A percentile compares a stretch with the other conserved stretches of the same genome.
Evolutionary conservation across 2,113 vertebrate species (phyloP).

Genomic region (Talpa occidentalis): DNA sequence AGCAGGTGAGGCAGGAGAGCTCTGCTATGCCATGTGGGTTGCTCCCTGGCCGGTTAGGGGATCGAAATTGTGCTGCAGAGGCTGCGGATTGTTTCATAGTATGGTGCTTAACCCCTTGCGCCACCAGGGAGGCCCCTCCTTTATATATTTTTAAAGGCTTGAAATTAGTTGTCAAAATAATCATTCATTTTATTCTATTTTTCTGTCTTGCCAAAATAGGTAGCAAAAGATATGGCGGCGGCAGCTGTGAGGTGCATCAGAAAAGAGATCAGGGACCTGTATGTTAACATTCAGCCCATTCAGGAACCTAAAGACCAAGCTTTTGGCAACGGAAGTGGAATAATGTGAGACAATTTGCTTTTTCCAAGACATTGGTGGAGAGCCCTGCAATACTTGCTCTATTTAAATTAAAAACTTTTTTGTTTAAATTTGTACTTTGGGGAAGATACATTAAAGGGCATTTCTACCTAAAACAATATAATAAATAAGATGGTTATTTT

Average conservation of each 20-base stretch:
- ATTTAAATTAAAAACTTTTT: not conserved
- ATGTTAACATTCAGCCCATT: slow-evolving; percentile 93
- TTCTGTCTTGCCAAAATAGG: slow-evolving; percentile 83
- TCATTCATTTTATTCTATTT: slow-evolving; percentile 11
- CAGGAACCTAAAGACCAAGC: slow-evolving; percentile 93
- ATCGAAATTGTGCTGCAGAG: no score
- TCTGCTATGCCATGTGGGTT: no score
- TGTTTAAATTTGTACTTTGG: slow-evolving; percentile 18
- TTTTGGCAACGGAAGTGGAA: slow-evolving; percentile 94
- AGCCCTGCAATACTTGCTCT: not conserved
- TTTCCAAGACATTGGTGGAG: not conserved
- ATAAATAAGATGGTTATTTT: not conserved
- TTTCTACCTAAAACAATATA: not conserved
- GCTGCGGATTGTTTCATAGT: no score
- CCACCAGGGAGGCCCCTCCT: no score
- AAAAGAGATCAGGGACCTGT: slow-evolving; percentile 95
- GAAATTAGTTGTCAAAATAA: slow-evolving; percentile 36
- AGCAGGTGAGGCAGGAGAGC: no score
- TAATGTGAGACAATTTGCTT: slow-evolving; percentile 90
- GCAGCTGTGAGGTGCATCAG: slow-evolving; percentile 95
- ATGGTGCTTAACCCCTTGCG: no score
- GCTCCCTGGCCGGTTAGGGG: no score
- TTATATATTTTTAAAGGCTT: not conserved
- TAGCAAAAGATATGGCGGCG: slow-evolving; percentile 95
- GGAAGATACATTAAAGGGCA: not conserved